These are phyloP conservation scores for Erethizon dorsatum DNA, from an alignment of 2,797 vertebrate genomes.

Conservation along the genomic window DNA sequence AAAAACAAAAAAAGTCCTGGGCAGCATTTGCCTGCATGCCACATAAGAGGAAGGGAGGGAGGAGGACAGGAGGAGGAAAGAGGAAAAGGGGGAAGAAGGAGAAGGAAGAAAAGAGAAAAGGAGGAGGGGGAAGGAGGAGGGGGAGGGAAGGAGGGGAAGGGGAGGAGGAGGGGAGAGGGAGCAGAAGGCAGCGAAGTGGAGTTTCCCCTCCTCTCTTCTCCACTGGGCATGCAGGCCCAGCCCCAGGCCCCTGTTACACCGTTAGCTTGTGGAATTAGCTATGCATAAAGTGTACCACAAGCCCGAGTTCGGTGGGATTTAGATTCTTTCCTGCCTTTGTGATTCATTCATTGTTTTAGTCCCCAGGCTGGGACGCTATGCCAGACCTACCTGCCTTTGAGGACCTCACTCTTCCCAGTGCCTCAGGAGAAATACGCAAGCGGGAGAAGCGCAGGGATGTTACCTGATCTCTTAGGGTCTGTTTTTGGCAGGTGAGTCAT, in stretches of 20 bases:
- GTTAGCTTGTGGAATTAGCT: background rate
- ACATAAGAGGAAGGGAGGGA: background rate
- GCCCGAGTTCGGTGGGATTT: background rate
- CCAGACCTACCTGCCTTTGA: background rate
- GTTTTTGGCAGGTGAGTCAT: conserved; percentile 11
- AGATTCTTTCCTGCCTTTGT: background rate
- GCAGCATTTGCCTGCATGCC: background rate
- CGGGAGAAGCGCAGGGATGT: background rate
- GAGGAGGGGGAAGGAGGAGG: too few relatives aligned
- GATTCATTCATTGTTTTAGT: background rate
- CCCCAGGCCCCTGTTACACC: background rate
- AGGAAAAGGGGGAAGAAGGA: background rate
- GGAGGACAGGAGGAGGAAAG: background rate
- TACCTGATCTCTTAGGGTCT: conserved; percentile 1
- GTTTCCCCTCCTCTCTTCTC: background rate
- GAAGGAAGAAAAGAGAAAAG: too few relatives aligned
- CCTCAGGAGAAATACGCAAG: background rate
- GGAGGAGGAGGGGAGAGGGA: background rate
- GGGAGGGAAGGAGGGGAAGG: too few relatives aligned
- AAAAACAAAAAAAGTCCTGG: background rate
- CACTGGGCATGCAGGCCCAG: background rate
- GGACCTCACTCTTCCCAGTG: background rate
- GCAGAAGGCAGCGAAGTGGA: too few relatives aligned
- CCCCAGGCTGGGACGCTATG: background rate
- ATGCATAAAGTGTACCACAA: background rate